Base-by-base conservation (phyloP, 1,140 invertebrate genomes). In the Micrasema minimum region DNA sequence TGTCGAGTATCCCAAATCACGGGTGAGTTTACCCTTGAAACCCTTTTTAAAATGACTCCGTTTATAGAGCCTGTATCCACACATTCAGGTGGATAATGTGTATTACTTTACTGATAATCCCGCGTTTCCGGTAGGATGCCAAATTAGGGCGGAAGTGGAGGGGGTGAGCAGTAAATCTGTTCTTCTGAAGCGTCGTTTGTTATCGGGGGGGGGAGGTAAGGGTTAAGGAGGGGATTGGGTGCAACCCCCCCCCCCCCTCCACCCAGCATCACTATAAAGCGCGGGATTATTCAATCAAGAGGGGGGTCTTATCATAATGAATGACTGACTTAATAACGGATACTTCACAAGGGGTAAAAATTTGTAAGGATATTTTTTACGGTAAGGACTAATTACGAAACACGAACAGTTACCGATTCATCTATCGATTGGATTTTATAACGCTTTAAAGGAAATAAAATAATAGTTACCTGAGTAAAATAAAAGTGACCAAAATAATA, bases 221-320 rank as follows among this genome's bases (percentile, higher is more conserved):
- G 18, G 11, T 18, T 1, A 14, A 38, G 18, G 10, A 31, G 26
- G 7, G 41, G 18, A 16, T 7, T 10, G 18, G 18, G 7, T 18
- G 31, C 7, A 14, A 4, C 16, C n/a, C 6, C 6, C 57, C 35
- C 4, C 31, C 62, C 11, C 6, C 23, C 31, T 1, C 4, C 20
- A 18, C 38, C 22, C 23, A 46, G 23, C 41, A 18, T 43, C 65
- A 41, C 50, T 53, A 67, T 67, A 67, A 64, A 62, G 59, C 62
- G 62, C 22, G 71, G 66, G 66, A 72, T 72, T 72, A 72, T 72
- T 72, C 67, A 72, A 72, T 72, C 71, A 72, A 37, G 61, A 18
- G 48, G 48, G 41, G 71, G 50, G 65, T 55, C 66, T 72, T 72
- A 72, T 72, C 71, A 69, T 74, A 74, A 74, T 70, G 72, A 70